A percentile compares a stretch with the other conserved stretches of the same genome.
phyloP scores from a whole-genome alignment of 2,888 invertebrate genomes.

The Megamerina dolium region DNA sequence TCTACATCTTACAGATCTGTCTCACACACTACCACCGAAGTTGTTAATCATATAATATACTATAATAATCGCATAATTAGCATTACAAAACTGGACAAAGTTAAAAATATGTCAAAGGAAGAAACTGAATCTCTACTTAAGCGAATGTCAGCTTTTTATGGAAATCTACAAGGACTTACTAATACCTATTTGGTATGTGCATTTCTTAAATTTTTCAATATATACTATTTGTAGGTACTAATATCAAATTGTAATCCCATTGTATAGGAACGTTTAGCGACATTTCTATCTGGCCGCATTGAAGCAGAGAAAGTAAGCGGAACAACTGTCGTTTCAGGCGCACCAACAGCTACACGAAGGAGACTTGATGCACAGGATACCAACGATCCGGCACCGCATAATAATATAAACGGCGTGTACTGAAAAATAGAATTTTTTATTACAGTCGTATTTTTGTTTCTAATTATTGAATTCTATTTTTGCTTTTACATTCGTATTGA shows the following conservation, averaged over 20 bases:
- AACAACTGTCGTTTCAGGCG: conserved; percentile 41
- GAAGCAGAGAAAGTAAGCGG: conserved; percentile 55
- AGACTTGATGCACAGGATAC: conserved; percentile 44
- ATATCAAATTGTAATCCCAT: too few relatives aligned
- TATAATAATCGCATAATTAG: conserved; percentile 61
- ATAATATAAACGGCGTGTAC: conserved; percentile 49
- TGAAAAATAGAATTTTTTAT: conserved; percentile 41
- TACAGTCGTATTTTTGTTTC: conserved; percentile 39
- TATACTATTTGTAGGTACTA: too few relatives aligned
- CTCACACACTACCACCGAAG: conserved; percentile 50
- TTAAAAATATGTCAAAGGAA: conserved; percentile 51
- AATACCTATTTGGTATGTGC: conserved; percentile 37
- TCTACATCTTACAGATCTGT: background rate
- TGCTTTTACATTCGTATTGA: conserved; percentile 34
- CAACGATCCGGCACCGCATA: conserved; percentile 38
- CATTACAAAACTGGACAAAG: conserved; percentile 59
- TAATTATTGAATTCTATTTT: conserved; percentile 40
- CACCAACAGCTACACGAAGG: conserved; percentile 38
- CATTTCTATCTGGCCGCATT: conserved; percentile 62
- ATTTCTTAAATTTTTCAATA: too few relatives aligned
- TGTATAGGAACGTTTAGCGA: conserved; percentile 58
- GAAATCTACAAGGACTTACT: conserved; percentile 36
- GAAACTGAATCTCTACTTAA: conserved; percentile 50
- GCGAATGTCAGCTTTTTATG: conserved; percentile 37
- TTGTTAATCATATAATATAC: conserved; percentile 55